Evolutionary conservation across 92 coral and sea anemone species (phyloP).

Genomic region (Isaurus tuberculatus): DNA sequence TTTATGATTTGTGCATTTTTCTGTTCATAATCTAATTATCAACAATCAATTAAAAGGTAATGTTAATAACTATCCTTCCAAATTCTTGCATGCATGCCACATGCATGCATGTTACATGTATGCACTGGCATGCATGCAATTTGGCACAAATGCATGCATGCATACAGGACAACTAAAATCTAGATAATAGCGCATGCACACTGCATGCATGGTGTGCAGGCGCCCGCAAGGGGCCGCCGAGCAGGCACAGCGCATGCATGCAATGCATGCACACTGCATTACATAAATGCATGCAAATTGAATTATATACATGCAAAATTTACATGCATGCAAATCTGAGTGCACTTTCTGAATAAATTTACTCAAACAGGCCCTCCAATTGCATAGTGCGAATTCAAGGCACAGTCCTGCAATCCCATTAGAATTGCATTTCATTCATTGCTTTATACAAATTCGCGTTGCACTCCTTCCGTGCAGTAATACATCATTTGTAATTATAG

Average conservation of each 20-base stretch:
- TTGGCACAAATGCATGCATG: background rate
- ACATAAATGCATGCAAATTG: background rate
- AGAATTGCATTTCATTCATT: background rate
- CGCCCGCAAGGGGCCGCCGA: too few relatives aligned
- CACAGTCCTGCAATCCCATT: background rate
- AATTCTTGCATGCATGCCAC: background rate
- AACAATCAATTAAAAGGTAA: background rate
- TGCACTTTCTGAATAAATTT: background rate
- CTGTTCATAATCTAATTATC: background rate
- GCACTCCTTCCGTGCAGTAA: background rate
- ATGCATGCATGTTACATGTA: background rate
- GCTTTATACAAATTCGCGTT: background rate
- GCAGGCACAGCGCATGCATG: background rate
- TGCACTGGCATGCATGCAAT: background rate
- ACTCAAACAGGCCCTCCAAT: background rate
- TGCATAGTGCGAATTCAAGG: background rate
- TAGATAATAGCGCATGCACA: background rate
- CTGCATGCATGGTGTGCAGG: background rate
- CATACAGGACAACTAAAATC: background rate
- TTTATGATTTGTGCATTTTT: background rate
- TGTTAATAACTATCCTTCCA: background rate
- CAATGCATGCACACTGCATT: background rate
- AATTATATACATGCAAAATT: too few relatives aligned
- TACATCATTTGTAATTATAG: background rate
- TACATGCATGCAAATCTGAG: background rate